These are phyloP conservation scores for Botrylloides violaceus DNA, from an alignment of 23 tunicate species.

Conservation along the genomic window DNA sequence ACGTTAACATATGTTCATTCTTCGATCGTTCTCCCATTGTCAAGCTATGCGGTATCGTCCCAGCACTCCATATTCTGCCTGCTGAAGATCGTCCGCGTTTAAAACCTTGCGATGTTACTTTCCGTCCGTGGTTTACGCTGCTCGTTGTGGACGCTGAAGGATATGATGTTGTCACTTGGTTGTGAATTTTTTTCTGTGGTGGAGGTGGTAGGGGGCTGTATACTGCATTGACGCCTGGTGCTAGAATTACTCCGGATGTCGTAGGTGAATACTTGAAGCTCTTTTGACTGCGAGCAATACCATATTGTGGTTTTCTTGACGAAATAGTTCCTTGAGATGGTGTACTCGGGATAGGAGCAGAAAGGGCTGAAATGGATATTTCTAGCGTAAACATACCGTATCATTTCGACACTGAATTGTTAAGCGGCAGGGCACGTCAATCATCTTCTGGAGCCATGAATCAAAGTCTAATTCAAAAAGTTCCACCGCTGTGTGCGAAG, in stretches of 20 bases:
- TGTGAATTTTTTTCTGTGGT: not conserved
- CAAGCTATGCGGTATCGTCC: not conserved
- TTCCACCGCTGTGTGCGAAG: too few species aligned
- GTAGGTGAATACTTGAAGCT: not conserved
- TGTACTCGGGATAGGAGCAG: not conserved
- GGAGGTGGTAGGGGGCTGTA: slow-evolving; percentile 11
- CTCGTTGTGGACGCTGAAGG: not conserved
- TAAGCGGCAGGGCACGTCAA: too few species aligned
- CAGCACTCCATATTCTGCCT: not conserved
- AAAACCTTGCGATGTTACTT: not conserved
- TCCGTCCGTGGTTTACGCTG: not conserved
- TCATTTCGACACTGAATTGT: too few species aligned
- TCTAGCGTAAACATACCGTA: too few species aligned
- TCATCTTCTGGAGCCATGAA: too few species aligned
- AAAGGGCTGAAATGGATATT: slow-evolving; percentile 1
- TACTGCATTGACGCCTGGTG: slow-evolving; percentile 4
- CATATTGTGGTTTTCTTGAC: not conserved
- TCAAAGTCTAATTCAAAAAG: too few species aligned
- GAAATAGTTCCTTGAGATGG: not conserved
- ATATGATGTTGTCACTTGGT: not conserved
- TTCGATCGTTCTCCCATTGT: not conserved
- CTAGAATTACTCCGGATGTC: not conserved
- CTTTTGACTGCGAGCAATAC: not conserved
- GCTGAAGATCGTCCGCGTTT: not conserved
- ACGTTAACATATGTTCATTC: not conserved